A percentile compares a stretch with the other conserved stretches of the same genome.
phyloP scores from a whole-genome alignment of 2,797 vertebrate species.

The Synanceia verrucosa region DNA sequence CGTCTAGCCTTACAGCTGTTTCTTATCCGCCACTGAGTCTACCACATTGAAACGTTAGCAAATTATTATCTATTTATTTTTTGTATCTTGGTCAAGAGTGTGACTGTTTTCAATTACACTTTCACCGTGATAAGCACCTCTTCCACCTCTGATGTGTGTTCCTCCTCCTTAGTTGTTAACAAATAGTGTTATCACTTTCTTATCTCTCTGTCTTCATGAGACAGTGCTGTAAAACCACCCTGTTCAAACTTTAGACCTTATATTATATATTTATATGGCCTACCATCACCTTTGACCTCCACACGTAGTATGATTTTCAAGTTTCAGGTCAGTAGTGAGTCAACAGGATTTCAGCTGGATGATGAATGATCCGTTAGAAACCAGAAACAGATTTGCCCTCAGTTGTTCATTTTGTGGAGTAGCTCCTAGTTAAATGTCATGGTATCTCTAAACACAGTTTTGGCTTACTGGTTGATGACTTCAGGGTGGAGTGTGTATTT shows the following conservation, averaged over 20 bases:
- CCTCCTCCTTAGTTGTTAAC: constrained; percentile 2
- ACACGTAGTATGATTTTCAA: not conserved
- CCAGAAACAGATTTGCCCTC: not conserved
- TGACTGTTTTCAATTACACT: not conserved
- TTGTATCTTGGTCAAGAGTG: not conserved
- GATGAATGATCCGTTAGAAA: not conserved
- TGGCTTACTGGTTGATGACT: not conserved
- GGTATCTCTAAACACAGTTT: not conserved
- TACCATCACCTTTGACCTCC: constrained; percentile 57
- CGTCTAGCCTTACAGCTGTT: no score
- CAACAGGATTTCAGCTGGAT: constrained; percentile 9
- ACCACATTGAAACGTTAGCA: not conserved
- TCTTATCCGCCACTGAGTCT: not conserved
- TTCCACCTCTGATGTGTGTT: not conserved
- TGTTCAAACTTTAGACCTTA: constrained; percentile 74
- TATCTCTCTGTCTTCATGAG: constrained; percentile 57
- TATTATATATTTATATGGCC: constrained; percentile 61
- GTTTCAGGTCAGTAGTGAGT: no score
- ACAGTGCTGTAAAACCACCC: constrained; percentile 57
- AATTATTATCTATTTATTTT: not conserved
- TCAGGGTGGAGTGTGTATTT: not conserved
- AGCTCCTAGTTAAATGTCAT: not conserved
- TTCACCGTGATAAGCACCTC: not conserved
- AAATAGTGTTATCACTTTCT: constrained; percentile 22
- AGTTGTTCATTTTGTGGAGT: not conserved